Conservation (phyloP, 2,797 vertebrate species). For the Salarias fasciatus region DNA sequence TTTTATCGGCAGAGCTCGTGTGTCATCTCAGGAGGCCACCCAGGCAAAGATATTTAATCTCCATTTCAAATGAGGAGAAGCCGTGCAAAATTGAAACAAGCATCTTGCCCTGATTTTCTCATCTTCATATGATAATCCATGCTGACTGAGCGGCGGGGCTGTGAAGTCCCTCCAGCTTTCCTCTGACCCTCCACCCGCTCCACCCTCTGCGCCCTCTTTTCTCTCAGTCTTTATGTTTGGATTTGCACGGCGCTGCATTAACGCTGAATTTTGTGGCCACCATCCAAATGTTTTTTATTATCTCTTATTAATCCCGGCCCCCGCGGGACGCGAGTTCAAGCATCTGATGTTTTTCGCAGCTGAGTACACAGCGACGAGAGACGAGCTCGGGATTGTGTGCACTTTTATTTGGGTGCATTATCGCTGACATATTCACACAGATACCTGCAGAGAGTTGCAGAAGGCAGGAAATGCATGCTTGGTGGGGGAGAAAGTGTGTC, state of each 20-base stretch:
- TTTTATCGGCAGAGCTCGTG: conserved; percentile 15
- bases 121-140: conserved; percentile 37
- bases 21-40: conserved; percentile 32
- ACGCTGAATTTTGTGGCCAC: conserved; percentile 48
- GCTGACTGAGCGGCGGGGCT: conserved; percentile 34
- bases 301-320: conserved; percentile 70
- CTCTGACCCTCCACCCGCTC: conserved; percentile 24
- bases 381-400: conserved; percentile 38
- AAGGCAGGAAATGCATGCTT: too few relatives aligned
- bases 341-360: conserved; percentile 75
- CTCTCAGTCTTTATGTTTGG: conserved; percentile 51
- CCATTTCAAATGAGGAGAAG: conserved; percentile 61
- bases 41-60: conserved; percentile 48
- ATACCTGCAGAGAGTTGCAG: conserved; percentile 48
- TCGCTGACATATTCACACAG: conserved; percentile 46
- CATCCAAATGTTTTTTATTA: conserved; percentile 69
- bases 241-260: conserved; percentile 39
- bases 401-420: conserved; percentile 48
- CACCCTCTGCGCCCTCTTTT: conserved; percentile 20
- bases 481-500: too few relatives aligned
- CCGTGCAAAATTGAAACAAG: conserved; percentile 43
- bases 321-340: conserved; percentile 55
- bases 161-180: conserved; percentile 27
- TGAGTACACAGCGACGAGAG: conserved; percentile 66
- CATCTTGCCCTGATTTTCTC: conserved; percentile 52